Evolutionary conservation across 2,113 vertebrate species (phyloP).

Genomic region (Abramis brama): DNA sequence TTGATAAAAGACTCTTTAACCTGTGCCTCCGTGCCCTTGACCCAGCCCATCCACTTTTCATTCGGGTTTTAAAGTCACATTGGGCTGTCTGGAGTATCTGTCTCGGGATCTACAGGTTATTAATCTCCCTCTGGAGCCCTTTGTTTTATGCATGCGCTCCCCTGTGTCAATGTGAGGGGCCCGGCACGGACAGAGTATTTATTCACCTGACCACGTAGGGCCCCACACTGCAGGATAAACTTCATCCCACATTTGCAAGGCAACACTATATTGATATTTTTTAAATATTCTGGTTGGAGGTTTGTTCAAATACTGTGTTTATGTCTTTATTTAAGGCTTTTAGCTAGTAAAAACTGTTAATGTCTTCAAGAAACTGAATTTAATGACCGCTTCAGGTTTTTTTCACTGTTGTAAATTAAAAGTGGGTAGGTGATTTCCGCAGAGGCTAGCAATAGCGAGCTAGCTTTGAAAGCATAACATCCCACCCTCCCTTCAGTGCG

Average conservation of each 20-base stretch:
- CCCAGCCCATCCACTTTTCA: conserved; percentile 46
- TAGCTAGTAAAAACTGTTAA: not conserved
- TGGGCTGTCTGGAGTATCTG: conserved; percentile 52
- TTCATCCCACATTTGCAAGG: not conserved
- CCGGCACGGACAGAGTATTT: conserved; percentile 60
- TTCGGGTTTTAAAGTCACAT: conserved; percentile 46
- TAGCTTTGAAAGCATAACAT: too few species aligned
- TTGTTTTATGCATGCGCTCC: conserved; percentile 50
- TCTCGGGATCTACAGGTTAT: conserved; percentile 50
- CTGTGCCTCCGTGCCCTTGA: conserved; percentile 46
- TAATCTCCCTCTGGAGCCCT: conserved; percentile 52
- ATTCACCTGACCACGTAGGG: conserved; percentile 1
- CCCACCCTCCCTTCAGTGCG: too few species aligned
- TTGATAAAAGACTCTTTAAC: conserved; percentile 58
- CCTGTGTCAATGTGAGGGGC: conserved; percentile 59
- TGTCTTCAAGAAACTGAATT: not conserved
- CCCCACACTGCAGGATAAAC: conserved; percentile 13
- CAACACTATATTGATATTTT: not conserved
- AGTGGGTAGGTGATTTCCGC: too few species aligned
- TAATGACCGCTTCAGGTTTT: not conserved
- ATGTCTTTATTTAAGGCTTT: not conserved
- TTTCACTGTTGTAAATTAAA: not conserved
- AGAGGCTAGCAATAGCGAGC: too few species aligned
- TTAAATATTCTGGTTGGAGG: not conserved
- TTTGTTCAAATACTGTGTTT: not conserved